These are phyloP conservation scores for Oppia nitens DNA, from an alignment of 1,140 invertebrate genomes.

Conservation along the genomic window DNA sequence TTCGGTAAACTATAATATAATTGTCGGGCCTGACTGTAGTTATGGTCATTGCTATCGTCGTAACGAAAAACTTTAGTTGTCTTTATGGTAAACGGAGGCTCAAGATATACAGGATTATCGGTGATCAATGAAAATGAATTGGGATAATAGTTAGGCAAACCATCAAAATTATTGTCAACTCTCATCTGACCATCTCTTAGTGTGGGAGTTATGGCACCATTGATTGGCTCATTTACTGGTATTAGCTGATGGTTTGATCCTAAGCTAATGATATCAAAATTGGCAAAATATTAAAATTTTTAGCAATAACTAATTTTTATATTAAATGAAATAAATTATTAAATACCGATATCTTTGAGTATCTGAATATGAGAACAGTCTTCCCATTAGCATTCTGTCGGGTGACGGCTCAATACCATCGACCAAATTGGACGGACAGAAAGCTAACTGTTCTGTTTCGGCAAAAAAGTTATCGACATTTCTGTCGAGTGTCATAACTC, in stretches of 20 bases:
- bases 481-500: slow-evolving; percentile 64
- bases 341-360: slow-evolving; percentile 66
- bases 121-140: slow-evolving; percentile 10
- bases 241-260: slow-evolving; percentile 82
- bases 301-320: neutral
- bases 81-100: neutral
- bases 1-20: neutral
- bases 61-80: neutral
- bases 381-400: slow-evolving; percentile 86
- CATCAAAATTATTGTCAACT: slow-evolving; percentile 29
- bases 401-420: slow-evolving; percentile 80
- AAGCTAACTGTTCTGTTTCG: slow-evolving; percentile 80
- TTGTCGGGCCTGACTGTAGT: slow-evolving; percentile 3
- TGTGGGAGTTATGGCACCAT: slow-evolving; percentile 55
- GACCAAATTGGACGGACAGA: slow-evolving; percentile 73
- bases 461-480: slow-evolving; percentile 86
- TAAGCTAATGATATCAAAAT: slow-evolving; percentile 29
- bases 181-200: slow-evolving; percentile 60
- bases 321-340: neutral
- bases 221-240: slow-evolving; percentile 69
- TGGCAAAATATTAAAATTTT: no score
- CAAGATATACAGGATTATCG: neutral
- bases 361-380: slow-evolving; percentile 83
- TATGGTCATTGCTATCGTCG: neutral
- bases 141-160: slow-evolving; percentile 16